A percentile compares a stretch with the other conserved stretches of the same genome.
These are phyloP conservation scores for Schizopygopsis pylzovi DNA, from an alignment of 2,797 vertebrate genomes.

Conservation along the genomic window DNA sequence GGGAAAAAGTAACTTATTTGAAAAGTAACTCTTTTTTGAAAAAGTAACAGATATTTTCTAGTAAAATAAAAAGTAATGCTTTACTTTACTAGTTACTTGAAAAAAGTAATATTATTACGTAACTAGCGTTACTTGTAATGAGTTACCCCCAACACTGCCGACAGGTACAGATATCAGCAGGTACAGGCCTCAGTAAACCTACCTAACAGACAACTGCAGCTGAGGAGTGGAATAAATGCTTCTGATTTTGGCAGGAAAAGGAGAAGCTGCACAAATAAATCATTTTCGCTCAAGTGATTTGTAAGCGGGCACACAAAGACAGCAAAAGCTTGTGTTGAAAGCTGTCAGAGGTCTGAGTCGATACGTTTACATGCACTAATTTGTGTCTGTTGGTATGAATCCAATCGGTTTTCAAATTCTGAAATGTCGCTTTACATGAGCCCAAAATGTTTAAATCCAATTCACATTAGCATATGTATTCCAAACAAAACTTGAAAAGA, in stretches of 20 bases:
- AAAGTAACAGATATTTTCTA: no score
- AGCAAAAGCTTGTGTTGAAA: neutral
- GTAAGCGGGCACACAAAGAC: neutral
- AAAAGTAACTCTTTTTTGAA: no score
- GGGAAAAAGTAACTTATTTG: no score
- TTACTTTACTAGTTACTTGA: no score
- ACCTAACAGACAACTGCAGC: neutral
- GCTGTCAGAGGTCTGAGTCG: no score
- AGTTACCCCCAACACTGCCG: no score
- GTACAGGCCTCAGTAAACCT: slow-evolving; percentile 1
- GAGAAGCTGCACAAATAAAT: neutral
- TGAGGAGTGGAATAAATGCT: slow-evolving; percentile 9
- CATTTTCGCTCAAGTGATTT: neutral
- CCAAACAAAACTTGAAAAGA: neutral
- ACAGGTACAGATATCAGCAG: slow-evolving; percentile 23
- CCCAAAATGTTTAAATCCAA: neutral
- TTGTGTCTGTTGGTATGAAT: neutral
- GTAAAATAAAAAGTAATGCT: no score
- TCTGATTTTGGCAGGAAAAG: slow-evolving; percentile 3
- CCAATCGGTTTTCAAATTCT: neutral
- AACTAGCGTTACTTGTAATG: no score
- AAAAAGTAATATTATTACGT: no score
- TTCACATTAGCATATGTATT: neutral
- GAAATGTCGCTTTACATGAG: neutral
- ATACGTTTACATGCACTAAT: neutral